Evolutionary conservation across 2,888 invertebrate genomes (phyloP), one percentile per base, ranked within the genome.

Genomic region (Conops quadrifasciatus): DNA sequence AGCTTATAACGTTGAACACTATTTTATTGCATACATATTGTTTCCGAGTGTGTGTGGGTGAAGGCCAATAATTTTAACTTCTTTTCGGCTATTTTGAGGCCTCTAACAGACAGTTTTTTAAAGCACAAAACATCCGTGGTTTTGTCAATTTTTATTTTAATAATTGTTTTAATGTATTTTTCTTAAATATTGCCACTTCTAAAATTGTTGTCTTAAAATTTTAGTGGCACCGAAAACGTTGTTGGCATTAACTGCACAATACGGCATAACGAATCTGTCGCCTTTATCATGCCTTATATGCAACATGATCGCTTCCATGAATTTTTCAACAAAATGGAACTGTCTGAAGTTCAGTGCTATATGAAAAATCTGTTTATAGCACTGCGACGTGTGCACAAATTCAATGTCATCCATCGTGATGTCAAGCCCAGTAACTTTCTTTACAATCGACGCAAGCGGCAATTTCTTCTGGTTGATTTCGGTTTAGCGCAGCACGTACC

Each of bases 361-460:
- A 93, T 96, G 90, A 90, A 88, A 79, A 94, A 95, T 80, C 87
- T 96, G 75, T 85, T 96, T 75, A 87, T 90, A 56, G 94, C 96
- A 3, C 87, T 96, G 77, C 87, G 88, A 7, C 90, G 93, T 79
- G 94, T 96, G 71, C 96, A 96, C 86, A 89, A 91, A 59, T 93
- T 93, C 83, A 91, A 92, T 74, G 91, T 96, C 74, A 95, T 96
- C 72, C 96, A 96, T 83, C 88, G 96, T 70, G 96, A 96, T 82
- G 90, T 96, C 56, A 96, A 96, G 85, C 96, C 96, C 1, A 94
- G 92, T 85, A 96, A 96, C 87, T 96, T 96, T 84, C 88, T 96
- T 13, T 95, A 94, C 81, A 93, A 95, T 84, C 88, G 94, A 16
- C 88, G 88, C 36, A 89, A 88, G 72, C 88, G 88, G 77, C 91